Evolutionary conservation across 2,113 vertebrate species (phyloP), one percentile per base, ranked within the genome.

Genomic region (Syngnathus floridae): DNA sequence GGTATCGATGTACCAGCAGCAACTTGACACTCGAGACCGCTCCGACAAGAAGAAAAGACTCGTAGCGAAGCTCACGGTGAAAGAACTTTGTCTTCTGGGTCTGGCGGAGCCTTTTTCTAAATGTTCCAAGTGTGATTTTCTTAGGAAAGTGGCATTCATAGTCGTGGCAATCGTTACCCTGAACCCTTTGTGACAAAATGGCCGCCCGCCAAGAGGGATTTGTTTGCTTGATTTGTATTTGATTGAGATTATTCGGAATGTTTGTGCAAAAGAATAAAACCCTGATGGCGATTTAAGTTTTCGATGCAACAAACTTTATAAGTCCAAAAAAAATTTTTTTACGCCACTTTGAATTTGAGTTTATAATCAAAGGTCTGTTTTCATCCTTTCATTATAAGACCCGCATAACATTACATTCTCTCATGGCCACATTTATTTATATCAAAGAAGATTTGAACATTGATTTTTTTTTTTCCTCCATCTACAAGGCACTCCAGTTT

Each of bases 1-100:
- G 65, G 73, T 81, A 82, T 86, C 73, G 51, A 79, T 77, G 74
- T 74, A 81, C 78, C 72, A 65, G 64, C 74, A 57, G 78, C 61
- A 85, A 79, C 69, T 65, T 70, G 65, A 88, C 66, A 71, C 52
- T 55, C 17, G 14, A 45, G 70, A 74, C 51, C 68, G 48, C 70
- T 22, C 46, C 40, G 43, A 63, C 52, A 21, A 55, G 66, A 70
- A 63, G 36, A 1, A 60, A 26, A 70, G 26, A 31, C 26, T 31
- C 26, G 26, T 26, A 26, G 26, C 3, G 26, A 31, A 31, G 26
- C 26, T 31, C 26, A 31, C 26, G 3, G 26, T 31, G 40, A 41
- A 41, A 41, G 11, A 41, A 41, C 12, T 9, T 41, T 41, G 40
- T 41, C 11, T 40, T 40, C 40, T 2, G 40, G 40, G 40, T 12